These are phyloP conservation scores for Albula glossodonta DNA, from an alignment of 2,113 vertebrate species.

Conservation along the genomic window DNA sequence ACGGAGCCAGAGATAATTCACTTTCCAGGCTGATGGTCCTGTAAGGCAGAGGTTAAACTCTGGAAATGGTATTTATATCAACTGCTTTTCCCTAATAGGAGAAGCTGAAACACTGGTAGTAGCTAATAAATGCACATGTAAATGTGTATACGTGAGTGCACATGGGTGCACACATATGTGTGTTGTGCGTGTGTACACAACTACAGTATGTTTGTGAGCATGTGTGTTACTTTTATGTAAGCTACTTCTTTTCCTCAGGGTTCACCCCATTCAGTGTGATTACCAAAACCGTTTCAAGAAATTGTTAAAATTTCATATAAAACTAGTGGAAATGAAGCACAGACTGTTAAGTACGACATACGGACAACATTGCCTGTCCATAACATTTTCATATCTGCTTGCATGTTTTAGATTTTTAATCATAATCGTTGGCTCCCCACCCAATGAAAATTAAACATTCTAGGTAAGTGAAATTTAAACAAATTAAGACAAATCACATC, in stretches of 20 bases:
- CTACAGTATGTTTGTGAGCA: neutral
- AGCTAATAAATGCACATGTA: conserved; percentile 16
- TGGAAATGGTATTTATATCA: conserved; percentile 53
- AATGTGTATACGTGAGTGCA: conserved; percentile 31
- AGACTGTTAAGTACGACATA: neutral
- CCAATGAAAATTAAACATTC: neutral
- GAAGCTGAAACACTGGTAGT: conserved; percentile 51
- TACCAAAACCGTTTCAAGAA: no score
- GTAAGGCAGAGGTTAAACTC: conserved; percentile 63
- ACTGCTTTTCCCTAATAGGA: conserved; percentile 45
- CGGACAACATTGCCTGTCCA: neutral
- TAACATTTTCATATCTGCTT: neutral
- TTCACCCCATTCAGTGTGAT: no score
- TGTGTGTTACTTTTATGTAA: neutral
- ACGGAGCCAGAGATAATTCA: conserved; percentile 53
- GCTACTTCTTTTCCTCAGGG: no score
- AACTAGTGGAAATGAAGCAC: neutral
- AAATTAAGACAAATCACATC: neutral
- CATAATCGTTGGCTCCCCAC: neutral
- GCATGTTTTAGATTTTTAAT: neutral
- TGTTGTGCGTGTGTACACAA: neutral
- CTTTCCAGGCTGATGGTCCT: conserved; percentile 56
- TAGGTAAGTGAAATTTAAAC: neutral
- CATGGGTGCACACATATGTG: neutral
- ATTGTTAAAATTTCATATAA: no score